phyloP scores from a whole-genome alignment of 2,113 vertebrate genomes.

The Anoplopoma fimbria region DNA sequence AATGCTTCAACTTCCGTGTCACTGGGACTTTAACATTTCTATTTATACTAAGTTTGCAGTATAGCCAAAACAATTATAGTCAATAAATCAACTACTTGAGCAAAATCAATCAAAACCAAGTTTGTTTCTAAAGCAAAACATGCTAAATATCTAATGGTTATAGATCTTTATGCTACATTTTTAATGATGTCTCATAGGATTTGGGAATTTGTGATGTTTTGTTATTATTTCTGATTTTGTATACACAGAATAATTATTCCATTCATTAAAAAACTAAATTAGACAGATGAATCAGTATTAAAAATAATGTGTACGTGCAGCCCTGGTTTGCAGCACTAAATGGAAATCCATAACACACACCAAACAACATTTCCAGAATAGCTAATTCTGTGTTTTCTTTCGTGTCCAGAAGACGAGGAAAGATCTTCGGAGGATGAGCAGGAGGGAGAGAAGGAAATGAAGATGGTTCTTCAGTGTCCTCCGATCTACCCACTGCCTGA shows the following conservation, averaged over 20 bases:
- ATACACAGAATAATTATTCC: neutral
- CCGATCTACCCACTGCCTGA: slow-evolving; percentile 80
- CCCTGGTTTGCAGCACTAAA: neutral
- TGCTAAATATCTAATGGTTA: neutral
- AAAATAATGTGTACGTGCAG: too few species aligned
- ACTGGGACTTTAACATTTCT: neutral
- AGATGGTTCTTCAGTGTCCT: slow-evolving; percentile 50
- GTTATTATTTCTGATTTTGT: neutral
- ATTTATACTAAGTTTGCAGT: neutral
- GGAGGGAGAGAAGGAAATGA: slow-evolving; percentile 67
- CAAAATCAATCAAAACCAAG: neutral
- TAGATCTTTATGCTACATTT: neutral
- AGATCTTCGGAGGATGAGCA: slow-evolving; percentile 35
- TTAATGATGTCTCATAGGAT: neutral
- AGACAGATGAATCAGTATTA: neutral
- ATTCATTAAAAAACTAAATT: neutral
- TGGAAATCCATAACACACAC: neutral
- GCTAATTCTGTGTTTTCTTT: slow-evolving; percentile 26
- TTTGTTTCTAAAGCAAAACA: neutral
- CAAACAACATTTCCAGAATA: neutral
- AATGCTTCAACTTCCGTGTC: too few species aligned
- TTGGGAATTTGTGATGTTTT: neutral
- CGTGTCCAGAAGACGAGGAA: slow-evolving; percentile 66
- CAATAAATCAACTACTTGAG: neutral
- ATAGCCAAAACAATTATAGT: neutral